Conservation (phyloP, 64 coral and sea anemone species). For the Stylophora pistillata region DNA sequence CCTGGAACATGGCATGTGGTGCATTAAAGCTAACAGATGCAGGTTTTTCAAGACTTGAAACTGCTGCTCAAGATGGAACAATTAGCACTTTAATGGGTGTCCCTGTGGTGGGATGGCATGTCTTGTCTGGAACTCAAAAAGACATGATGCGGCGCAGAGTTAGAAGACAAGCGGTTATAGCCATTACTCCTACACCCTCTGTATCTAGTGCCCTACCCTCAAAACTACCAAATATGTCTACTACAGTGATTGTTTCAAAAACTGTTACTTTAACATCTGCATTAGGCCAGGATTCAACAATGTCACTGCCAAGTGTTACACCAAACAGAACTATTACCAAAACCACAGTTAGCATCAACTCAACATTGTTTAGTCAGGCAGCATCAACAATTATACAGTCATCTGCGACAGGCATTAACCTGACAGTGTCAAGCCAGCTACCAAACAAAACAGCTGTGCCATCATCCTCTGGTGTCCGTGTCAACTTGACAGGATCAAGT, state of each 20-base stretch:
- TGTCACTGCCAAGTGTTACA: background rate
- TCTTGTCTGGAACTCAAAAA: slow-evolving; percentile 87
- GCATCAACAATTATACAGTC: no score
- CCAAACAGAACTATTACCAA: background rate
- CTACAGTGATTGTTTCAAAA: slow-evolving; percentile 25
- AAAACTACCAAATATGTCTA: slow-evolving; percentile 41
- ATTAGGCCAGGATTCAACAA: background rate
- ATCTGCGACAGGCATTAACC: no score
- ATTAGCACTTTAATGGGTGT: slow-evolving; percentile 53
- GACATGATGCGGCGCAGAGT: slow-evolving; percentile 53
- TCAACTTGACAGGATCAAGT: no score
- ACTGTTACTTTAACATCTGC: slow-evolving; percentile 7
- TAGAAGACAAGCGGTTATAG: slow-evolving; percentile 14
- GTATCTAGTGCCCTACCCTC: slow-evolving; percentile 55
- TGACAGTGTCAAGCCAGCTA: no score
- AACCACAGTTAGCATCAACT: background rate
- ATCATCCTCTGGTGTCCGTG: no score
- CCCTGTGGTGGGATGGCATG: slow-evolving; percentile 90
- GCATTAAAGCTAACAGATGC: slow-evolving; percentile 65
- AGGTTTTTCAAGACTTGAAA: slow-evolving; percentile 51
- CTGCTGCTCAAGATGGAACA: slow-evolving; percentile 72
- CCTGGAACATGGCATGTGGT: slow-evolving; percentile 81
- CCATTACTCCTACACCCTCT: slow-evolving; percentile 73
- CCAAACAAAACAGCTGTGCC: no score
- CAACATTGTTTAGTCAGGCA: background rate